Percentiles rank a stretch among this genome's conserved stretches.
Conservation (phyloP, 2,797 vertebrate species). For the Gymnoscopelus microlampas region DNA sequence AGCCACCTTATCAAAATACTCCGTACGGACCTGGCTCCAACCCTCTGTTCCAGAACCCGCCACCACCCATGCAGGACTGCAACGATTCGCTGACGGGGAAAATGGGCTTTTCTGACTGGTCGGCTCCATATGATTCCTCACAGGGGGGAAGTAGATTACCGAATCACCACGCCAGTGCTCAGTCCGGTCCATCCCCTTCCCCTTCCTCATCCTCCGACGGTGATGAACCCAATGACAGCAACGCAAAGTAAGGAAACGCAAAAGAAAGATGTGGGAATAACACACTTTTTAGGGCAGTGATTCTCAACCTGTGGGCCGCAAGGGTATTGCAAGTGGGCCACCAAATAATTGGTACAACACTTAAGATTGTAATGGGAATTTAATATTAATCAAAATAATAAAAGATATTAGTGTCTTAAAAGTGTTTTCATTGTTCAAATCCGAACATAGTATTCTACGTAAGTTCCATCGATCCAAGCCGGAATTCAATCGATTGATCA, state of each 20-base stretch:
- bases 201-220: slow-evolving; percentile 90
- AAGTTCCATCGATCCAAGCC: no score
- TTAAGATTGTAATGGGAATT: no score
- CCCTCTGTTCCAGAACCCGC: slow-evolving; percentile 84
- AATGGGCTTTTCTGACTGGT: slow-evolving; percentile 88
- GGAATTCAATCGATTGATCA: no score
- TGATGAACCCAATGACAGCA: slow-evolving; percentile 89
- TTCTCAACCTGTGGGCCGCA: no score
- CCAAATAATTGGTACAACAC: no score
- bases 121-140: slow-evolving; percentile 86
- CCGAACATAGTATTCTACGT: no score
- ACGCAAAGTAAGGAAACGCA: slow-evolving; percentile 83
- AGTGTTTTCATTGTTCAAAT: no score
- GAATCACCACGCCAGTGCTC: slow-evolving; percentile 82
- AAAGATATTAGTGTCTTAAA: no score
- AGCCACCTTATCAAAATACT: slow-evolving; percentile 87
- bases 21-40: slow-evolving; percentile 82
- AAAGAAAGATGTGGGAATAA: no score
- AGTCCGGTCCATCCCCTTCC: slow-evolving; percentile 85
- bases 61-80: slow-evolving; percentile 84
- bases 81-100: slow-evolving; percentile 83
- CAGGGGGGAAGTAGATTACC: slow-evolving; percentile 82
- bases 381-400: no score
- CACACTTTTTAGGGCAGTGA: no score
- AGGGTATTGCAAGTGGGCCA: no score